phyloP scores from a whole-genome alignment of 2,113 vertebrate genomes.

The Halichoeres trimaculatus region DNA sequence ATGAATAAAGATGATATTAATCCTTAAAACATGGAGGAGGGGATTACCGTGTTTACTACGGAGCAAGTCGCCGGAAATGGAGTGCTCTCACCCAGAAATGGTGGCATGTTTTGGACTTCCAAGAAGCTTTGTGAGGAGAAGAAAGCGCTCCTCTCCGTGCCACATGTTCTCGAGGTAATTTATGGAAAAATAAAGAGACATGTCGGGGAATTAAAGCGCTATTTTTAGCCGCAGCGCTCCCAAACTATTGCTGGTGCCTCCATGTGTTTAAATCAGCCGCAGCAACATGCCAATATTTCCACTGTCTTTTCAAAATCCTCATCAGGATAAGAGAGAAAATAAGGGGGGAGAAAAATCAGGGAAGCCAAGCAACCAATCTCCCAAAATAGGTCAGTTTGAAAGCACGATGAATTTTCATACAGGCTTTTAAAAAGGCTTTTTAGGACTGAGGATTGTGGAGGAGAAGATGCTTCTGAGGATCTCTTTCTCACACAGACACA shows the following conservation, averaged over 20 bases:
- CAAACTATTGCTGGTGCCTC: slow-evolving; percentile 19
- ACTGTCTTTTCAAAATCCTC: slow-evolving; percentile 59
- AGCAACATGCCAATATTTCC: slow-evolving; percentile 57
- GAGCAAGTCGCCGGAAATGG: slow-evolving; percentile 46
- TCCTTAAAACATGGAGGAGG: slow-evolving; percentile 72
- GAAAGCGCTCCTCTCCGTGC: slow-evolving; percentile 22
- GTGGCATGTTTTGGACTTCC: slow-evolving; percentile 47
- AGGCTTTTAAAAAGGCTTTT: slow-evolving; percentile 67
- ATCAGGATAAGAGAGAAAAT: slow-evolving; percentile 47
- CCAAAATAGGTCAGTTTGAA: slow-evolving; percentile 79
- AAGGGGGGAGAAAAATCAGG: slow-evolving; percentile 21
- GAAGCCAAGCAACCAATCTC: slow-evolving; percentile 66
- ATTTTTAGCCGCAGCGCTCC: slow-evolving; percentile 51
- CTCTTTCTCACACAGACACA: slow-evolving; percentile 20
- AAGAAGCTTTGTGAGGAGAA: slow-evolving; percentile 42
- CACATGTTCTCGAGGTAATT: slow-evolving; percentile 57
- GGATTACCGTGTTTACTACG: slow-evolving; percentile 70
- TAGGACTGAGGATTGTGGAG: slow-evolving; percentile 64
- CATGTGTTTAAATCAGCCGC: slow-evolving; percentile 44
- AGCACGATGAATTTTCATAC: slow-evolving; percentile 70
- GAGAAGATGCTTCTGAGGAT: slow-evolving; percentile 69
- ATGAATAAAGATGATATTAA: slow-evolving; percentile 76
- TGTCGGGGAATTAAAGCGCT: slow-evolving; percentile 39
- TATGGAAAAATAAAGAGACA: slow-evolving; percentile 41
- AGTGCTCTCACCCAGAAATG: slow-evolving; percentile 44